Percentiles rank a stretch among this genome's conserved stretches.
Conservation (phyloP, 2,888 invertebrate species). For the Callyntrura sp. region DNA sequence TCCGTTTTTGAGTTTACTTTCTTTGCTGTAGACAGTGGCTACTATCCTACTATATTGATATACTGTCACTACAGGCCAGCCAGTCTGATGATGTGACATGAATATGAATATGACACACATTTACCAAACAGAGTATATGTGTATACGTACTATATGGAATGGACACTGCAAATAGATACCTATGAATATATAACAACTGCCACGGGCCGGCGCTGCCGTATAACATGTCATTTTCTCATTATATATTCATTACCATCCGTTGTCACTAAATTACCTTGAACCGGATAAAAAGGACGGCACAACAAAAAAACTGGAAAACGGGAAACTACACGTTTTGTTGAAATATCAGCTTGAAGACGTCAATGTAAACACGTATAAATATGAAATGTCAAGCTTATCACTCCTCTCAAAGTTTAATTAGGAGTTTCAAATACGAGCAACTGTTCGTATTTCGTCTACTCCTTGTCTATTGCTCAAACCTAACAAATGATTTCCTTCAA, state of each 20-base stretch:
- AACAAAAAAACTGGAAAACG: too few relatives aligned
- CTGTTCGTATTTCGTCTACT: background rate
- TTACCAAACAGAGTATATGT: background rate
- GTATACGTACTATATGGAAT: background rate
- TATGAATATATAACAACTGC: slow-evolving; percentile 14
- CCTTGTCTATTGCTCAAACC: too few relatives aligned
- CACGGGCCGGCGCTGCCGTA: slow-evolving; percentile 29
- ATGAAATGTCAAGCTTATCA: background rate
- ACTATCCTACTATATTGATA: background rate
- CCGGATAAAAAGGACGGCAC: slow-evolving; percentile 28
- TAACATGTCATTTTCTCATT: slow-evolving; percentile 44
- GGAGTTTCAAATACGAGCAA: background rate
- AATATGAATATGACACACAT: background rate
- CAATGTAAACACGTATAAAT: too few relatives aligned
- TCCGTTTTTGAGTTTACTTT: background rate
- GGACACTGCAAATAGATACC: background rate
- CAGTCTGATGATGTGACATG: background rate
- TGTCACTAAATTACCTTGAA: slow-evolving; percentile 62
- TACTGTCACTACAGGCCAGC: background rate
- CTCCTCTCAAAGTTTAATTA: too few relatives aligned
- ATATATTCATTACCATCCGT: slow-evolving; percentile 1
- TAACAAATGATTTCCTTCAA: too few relatives aligned
- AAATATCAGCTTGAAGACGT: too few relatives aligned
- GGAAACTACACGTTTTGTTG: too few relatives aligned
- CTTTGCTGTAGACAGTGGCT: background rate